These are phyloP conservation scores for Ophion ellenae DNA, from an alignment of 2,888 invertebrate species.

Conservation along the genomic window DNA sequence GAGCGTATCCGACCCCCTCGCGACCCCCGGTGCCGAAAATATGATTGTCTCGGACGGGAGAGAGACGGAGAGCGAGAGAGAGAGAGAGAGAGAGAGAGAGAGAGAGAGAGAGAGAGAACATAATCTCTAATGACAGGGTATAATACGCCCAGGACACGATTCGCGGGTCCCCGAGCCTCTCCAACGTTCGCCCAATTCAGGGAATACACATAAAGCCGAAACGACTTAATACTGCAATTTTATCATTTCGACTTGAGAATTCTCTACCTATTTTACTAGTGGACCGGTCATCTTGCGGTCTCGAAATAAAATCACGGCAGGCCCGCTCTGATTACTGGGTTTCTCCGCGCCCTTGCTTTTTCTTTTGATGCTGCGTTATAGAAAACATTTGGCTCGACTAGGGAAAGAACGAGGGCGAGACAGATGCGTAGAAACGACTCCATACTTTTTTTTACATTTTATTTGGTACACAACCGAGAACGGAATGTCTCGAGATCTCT, in stretches of 20 bases:
- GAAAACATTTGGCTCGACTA: slow-evolving; percentile 21
- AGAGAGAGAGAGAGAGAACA: slow-evolving; percentile 55
- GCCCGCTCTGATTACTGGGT: slow-evolving; percentile 77
- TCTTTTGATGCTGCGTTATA: slow-evolving; percentile 34
- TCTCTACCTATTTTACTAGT: slow-evolving; percentile 68
- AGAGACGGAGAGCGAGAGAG: slow-evolving; percentile 65
- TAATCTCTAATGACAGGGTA: slow-evolving; percentile 83
- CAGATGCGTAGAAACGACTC: slow-evolving; percentile 28
- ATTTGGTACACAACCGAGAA: neutral
- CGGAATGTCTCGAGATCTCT: slow-evolving; percentile 21
- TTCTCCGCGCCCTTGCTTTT: slow-evolving; percentile 56
- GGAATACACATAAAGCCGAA: slow-evolving; percentile 83
- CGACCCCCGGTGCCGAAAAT: slow-evolving; percentile 72
- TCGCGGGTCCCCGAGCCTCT: slow-evolving; percentile 63
- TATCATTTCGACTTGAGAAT: slow-evolving; percentile 80
- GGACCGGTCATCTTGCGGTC: slow-evolving; percentile 80
- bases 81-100: slow-evolving; percentile 38
- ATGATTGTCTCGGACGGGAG: slow-evolving; percentile 78
- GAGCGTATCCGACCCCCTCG: slow-evolving; percentile 72
- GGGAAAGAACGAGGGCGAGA: slow-evolving; percentile 16
- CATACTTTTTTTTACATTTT: slow-evolving; percentile 11
- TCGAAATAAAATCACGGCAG: slow-evolving; percentile 83
- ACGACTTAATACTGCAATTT: slow-evolving; percentile 84
- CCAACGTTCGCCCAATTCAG: slow-evolving; percentile 80
- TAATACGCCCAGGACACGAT: slow-evolving; percentile 69